Base-by-base conservation (phyloP, 1,140 invertebrate genomes). In the Callitettix versicolor region DNA sequence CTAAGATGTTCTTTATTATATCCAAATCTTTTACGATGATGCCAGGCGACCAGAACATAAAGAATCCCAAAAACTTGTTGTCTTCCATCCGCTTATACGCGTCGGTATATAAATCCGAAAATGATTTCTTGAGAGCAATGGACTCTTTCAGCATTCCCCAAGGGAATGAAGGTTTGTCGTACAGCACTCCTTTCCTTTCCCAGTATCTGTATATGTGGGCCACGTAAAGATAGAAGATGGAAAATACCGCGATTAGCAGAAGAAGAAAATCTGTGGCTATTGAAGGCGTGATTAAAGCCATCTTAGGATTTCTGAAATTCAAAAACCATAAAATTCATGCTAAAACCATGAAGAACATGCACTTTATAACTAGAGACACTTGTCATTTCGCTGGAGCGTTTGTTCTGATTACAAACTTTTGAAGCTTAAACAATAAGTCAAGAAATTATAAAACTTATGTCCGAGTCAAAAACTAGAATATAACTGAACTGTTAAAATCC, bases 1-100 rank as follows among this genome's bases (percentile, higher is more conserved):
- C 63, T 26, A 79, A 61, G 34, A 80, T 71, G 21, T 67, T 62
- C 44, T 71, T 72, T 2, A 73, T 64, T 15, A 78, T 55, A 60
- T 70, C 70, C 34, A 66, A 67, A 61, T 73, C 54, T 21, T 20
- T 36, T 1, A 55, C 44, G 15, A 51, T 3, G 18, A 51, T 21
- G 21, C 41, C 15, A 21, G 17, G 22, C 34, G 43, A 30, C 17
- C 40, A 55, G 17, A 55, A 55, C 2, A 42, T 33, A 30, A 30
- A 47, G 34, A 34, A 55, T 1, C 53, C 53, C 1, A 55, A 14
- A 3, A 43, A 33, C 30, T 46, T 46, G 1, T 46, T 2, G 1
- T 36, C 24, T 18, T 34, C 21, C 12, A 14, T 14, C 46, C 22
- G 2, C 3, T 17, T 33, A 22, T 55, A 55, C 20, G 44, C n/a